Base-by-base conservation (phyloP, 2,888 invertebrate genomes). In the Ceriagrion tenellum region DNA sequence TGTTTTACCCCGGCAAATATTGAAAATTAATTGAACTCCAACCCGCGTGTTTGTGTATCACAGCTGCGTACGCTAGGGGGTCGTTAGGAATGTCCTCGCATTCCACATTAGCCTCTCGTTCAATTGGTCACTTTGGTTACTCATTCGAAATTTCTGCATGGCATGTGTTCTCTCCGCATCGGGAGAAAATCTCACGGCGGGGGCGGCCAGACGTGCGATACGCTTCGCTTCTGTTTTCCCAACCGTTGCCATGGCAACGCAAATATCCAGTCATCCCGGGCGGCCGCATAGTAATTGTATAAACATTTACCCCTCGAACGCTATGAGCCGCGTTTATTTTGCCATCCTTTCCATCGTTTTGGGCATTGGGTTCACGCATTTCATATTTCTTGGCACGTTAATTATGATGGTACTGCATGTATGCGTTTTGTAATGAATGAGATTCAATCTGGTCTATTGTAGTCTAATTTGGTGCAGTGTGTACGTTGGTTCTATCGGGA, bases 171-270 rank as follows among this genome's bases (percentile, higher is more conserved):
- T 47, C 13, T n/a, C 13, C n/a, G 12, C 40, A 26, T n/a, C 47
- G 47, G 47, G 0, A 74, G 69, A 93, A 69, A 93, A 93, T 47
- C 47, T 47, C 47, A n/a, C 47, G 26, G 93, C 63, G 93, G 69
- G 74, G 47, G n/a, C 47, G 47, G 40, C 47, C 69, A 26, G 16
- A 47, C 47, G 47, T 47, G 8, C 47, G 55, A 16, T 93, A 47
- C 47, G 69, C 47, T n/a, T 63, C 93, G 59, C 26, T 47, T 59
- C 40, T 69, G 63, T 26, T 93, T 40, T 69, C 40, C 93, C 63
- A 93, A 69, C 81, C 81, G 56, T 69, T 47, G n/a, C 74, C 47
- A 47, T 63, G n/a, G 93, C 16, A 93, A 93, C 47, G 93, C 93
- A 93, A 93, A 93, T 93, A 69, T 93, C 8, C 93, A 35, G 81